A percentile compares a stretch with the other conserved stretches of the same genome.
Conservation (phyloP, 2,888 invertebrate species). For the Pammene aurita region DNA sequence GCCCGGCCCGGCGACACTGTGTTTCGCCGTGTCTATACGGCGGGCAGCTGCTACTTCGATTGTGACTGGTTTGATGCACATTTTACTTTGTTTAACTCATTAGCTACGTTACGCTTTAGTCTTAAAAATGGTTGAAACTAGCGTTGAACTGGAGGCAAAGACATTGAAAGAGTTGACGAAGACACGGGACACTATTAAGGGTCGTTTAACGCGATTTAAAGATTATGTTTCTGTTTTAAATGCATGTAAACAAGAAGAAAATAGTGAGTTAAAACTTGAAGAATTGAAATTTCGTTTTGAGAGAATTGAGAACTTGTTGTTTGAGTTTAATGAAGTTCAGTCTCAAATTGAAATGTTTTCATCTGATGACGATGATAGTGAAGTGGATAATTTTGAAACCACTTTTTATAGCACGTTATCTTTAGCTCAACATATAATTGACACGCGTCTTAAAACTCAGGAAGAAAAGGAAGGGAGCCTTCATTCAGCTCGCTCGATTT, state of each 20-base stretch:
- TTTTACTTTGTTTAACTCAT: conserved; percentile 14
- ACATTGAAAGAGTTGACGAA: too few species aligned
- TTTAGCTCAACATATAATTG: not conserved
- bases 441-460: not conserved
- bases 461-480: not conserved
- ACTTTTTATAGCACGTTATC: conserved; percentile 13
- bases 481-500: too few species aligned
- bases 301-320: conserved; percentile 16
- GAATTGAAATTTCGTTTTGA: conserved; percentile 25
- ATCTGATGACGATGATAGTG: conserved; percentile 13
- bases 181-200: too few species aligned
- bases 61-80: conserved; percentile 22
- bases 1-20: too few species aligned
- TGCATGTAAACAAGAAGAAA: not conserved
- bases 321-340: conserved; percentile 31
- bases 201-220: too few species aligned
- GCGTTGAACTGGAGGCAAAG: too few species aligned
- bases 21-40: not conserved
- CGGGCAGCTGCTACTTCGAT: not conserved
- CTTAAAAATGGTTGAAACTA: conserved; percentile 14
- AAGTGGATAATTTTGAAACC: conserved; percentile 13
- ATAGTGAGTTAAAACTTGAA: conserved; percentile 10
- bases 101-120: conserved; percentile 3
- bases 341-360: conserved; percentile 24
- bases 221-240: not conserved